phyloP scores from a whole-genome alignment of 2,888 invertebrate genomes.

The Tiliacea aurago region DNA sequence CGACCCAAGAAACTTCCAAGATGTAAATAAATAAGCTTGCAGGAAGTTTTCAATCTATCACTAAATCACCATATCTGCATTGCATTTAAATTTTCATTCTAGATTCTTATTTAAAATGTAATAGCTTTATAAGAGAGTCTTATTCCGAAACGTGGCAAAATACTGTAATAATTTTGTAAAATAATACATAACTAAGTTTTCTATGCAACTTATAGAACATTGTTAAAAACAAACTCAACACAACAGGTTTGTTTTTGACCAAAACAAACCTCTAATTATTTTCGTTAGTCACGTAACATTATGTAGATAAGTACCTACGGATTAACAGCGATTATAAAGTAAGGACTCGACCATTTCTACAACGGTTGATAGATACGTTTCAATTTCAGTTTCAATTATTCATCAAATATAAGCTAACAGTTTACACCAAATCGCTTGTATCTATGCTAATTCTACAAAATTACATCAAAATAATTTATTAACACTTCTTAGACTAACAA shows the following conservation, averaged over 20 bases:
- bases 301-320: slow-evolving; percentile 23
- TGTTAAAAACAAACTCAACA: no score
- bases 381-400: no score
- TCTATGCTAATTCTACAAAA: no score
- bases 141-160: background rate
- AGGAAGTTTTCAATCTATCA: slow-evolving; percentile 9
- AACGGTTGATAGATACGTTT: slow-evolving; percentile 37
- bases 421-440: no score
- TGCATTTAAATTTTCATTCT: slow-evolving; percentile 13
- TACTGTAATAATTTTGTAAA: background rate
- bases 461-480: no score
- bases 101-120: background rate
- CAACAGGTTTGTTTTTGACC: background rate
- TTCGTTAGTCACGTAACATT: slow-evolving; percentile 2
- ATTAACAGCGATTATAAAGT: slow-evolving; percentile 53
- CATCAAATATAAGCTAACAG: no score
- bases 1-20: background rate
- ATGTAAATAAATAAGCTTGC: slow-evolving; percentile 29
- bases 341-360: slow-evolving; percentile 6
- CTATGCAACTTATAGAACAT: no score
- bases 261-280: slow-evolving; percentile 8
- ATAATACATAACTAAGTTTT: background rate
- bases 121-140: background rate
- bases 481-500: no score
- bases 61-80: background rate